A percentile compares a stretch with the other conserved stretches of the same genome.
Evolutionary conservation across 2,888 invertebrate genomes (phyloP).

Genomic region (Carcina quercana): DNA sequence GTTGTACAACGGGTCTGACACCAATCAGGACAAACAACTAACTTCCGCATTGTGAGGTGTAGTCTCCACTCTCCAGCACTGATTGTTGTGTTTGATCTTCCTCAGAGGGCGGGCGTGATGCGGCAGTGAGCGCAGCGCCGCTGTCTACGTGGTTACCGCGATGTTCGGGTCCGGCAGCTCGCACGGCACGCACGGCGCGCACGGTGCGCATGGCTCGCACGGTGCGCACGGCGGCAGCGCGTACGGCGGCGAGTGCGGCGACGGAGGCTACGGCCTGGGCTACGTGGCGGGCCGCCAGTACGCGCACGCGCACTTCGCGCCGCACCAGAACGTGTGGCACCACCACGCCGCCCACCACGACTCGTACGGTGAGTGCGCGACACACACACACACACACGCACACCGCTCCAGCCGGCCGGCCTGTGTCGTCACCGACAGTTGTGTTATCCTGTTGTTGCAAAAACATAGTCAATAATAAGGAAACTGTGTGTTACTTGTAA

Average conservation of each 20-base stretch:
- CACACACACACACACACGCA: too few relatives aligned
- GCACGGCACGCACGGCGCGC: slow-evolving; percentile 29
- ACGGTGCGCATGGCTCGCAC: slow-evolving; percentile 10
- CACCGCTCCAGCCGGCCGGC: too few relatives aligned
- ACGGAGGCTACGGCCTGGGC: slow-evolving; percentile 52
- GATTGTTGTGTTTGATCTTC: too few relatives aligned
- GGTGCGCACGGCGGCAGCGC: slow-evolving; percentile 34
- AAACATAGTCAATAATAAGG: too few relatives aligned
- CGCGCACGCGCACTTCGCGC: slow-evolving; percentile 55
- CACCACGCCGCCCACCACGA: slow-evolving; percentile 56
- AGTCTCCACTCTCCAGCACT: too few relatives aligned
- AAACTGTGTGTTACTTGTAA: too few relatives aligned
- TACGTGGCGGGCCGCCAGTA: slow-evolving; percentile 57
- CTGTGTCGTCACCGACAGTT: too few relatives aligned
- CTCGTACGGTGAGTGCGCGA: slow-evolving; percentile 56
- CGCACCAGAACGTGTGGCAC: slow-evolving; percentile 65
- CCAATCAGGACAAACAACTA: too few relatives aligned
- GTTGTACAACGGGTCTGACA: too few relatives aligned
- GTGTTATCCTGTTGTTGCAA: too few relatives aligned
- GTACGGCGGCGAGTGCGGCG: slow-evolving; percentile 32
- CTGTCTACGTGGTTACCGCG: slow-evolving; percentile 3
- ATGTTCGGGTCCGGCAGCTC: slow-evolving; percentile 22
- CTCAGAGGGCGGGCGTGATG: slow-evolving; percentile 12
- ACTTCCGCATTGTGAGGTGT: too few relatives aligned
- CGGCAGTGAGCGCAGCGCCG: slow-evolving; percentile 10